Conservation (phyloP, 2,888 invertebrate genomes). For the Diarsia rubi region DNA sequence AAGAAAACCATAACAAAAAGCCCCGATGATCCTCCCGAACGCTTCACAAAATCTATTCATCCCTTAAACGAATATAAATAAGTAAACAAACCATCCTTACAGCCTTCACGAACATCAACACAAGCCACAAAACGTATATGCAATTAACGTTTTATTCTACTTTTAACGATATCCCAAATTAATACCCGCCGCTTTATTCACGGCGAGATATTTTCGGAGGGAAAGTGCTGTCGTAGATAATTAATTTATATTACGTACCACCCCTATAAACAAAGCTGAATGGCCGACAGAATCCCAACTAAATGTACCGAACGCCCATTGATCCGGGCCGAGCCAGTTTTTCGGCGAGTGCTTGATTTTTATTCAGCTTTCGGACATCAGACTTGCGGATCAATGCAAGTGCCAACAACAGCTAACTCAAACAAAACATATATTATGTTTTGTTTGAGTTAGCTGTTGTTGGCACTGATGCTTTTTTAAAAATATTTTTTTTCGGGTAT, state of each 20-base stretch:
- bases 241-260: constrained; percentile 74
- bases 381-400: constrained; percentile 12
- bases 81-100: constrained; percentile 18
- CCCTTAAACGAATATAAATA: constrained; percentile 25
- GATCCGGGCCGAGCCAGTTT: constrained; percentile 40
- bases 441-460: constrained; percentile 32
- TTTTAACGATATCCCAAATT: constrained; percentile 67
- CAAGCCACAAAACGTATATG: constrained; percentile 55
- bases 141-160: constrained; percentile 63
- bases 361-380: constrained; percentile 45
- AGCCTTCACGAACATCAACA: constrained; percentile 45
- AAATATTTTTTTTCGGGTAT: neutral
- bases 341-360: constrained; percentile 47
- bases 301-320: constrained; percentile 48
- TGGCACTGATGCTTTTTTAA: neutral
- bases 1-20: constrained; percentile 10
- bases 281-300: constrained; percentile 54
- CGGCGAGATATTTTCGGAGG: constrained; percentile 58
- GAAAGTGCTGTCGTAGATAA: constrained; percentile 65
- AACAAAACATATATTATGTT: too few relatives aligned
- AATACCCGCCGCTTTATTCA: constrained; percentile 64
- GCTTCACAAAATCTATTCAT: constrained; percentile 21
- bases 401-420: too few relatives aligned
- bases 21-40: neutral
- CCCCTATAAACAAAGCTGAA: constrained; percentile 72